Base-by-base conservation (phyloP, 2,113 vertebrate species). In the Excalfactoria chinensis region DNA sequence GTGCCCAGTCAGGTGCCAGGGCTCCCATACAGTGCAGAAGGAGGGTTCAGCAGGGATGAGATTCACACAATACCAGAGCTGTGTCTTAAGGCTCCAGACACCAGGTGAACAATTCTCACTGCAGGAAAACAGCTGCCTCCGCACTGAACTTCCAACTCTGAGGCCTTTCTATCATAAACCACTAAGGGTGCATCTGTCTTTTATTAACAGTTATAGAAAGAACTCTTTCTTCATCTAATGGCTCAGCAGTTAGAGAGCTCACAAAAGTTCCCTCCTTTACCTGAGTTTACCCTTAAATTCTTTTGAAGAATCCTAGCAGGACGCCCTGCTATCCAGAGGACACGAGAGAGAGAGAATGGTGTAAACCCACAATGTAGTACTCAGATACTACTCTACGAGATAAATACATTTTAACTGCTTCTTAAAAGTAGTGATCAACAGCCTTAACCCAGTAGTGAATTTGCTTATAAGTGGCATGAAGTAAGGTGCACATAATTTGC, bases 211-310 rank as follows among this genome's bases (percentile, higher is more conserved):
- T 82, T 93, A 68, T 40, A 62, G 59, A 55, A 58, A 84, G 53
- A 89, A n/a, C 13, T 67, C 83, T 80, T 77, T 85, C 72, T 77
- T 88, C 37, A 44, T 71, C 62, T 81, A 77, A 88, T 43, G 91
- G 58, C 58, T 95, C 77, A 56, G 67, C 91, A 95, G 66, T 86
- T 72, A n/a, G 48, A 81, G 53, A 23, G 43, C 66, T 84, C 59
- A 51, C 13, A 56, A 10, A 78, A 56, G 35, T 62, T 88, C 89
- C 40, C 41, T 92, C 48, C 49, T 73, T 7, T 26, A 69, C n/a
- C 48, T 13, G 6, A 84, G 23, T 25, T 71, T 23, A 28, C 2
- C 19, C n/a, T 78, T 84, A 67, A 1, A 26, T 78, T 49, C 48
- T 69, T 21, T 13, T 60, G 58, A 86, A 92, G 35, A n/a, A n/a